These are phyloP conservation scores for Tromatobia lineatoria DNA, from an alignment of 2,888 invertebrate species.

Conservation along the genomic window DNA sequence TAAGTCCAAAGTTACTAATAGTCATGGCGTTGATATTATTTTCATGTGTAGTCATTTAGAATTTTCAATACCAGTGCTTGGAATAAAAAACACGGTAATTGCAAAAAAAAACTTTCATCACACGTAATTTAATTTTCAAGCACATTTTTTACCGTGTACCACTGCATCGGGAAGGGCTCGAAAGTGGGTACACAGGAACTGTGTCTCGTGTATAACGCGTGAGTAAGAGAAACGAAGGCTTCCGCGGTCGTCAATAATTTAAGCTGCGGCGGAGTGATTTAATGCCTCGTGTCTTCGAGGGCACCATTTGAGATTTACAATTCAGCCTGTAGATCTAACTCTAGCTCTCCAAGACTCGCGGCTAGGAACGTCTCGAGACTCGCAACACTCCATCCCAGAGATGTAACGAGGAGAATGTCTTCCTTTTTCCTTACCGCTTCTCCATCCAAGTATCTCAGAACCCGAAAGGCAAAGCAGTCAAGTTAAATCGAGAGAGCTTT, in stretches of 20 bases:
- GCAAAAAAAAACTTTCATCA: no score
- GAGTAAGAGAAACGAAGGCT: constrained; percentile 43
- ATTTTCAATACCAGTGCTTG: no score
- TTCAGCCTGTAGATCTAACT: constrained; percentile 50
- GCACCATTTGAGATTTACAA: constrained; percentile 49
- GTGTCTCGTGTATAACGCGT: constrained; percentile 13
- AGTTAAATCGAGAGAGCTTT: constrained; percentile 16
- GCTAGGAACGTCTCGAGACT: constrained; percentile 13
- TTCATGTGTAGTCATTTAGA: no score
- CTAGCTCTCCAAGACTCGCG: constrained; percentile 2
- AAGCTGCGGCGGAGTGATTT: constrained; percentile 61
- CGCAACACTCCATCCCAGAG: neutral
- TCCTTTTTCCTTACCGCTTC: no score
- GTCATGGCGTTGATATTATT: no score
- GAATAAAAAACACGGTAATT: no score
- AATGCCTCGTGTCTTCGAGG: constrained; percentile 57
- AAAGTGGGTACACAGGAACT: neutral
- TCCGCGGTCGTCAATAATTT: constrained; percentile 63
- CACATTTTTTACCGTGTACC: no score
- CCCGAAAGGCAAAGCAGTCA: neutral
- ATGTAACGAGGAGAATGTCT: constrained; percentile 12
- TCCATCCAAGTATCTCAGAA: neutral
- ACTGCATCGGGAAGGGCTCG: neutral
- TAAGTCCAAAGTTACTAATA: no score
- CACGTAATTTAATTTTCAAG: no score